Percentiles rank a stretch among this genome's conserved stretches.
Conservation (phyloP, 2,797 vertebrate species). For the Danio albolineatus region DNA sequence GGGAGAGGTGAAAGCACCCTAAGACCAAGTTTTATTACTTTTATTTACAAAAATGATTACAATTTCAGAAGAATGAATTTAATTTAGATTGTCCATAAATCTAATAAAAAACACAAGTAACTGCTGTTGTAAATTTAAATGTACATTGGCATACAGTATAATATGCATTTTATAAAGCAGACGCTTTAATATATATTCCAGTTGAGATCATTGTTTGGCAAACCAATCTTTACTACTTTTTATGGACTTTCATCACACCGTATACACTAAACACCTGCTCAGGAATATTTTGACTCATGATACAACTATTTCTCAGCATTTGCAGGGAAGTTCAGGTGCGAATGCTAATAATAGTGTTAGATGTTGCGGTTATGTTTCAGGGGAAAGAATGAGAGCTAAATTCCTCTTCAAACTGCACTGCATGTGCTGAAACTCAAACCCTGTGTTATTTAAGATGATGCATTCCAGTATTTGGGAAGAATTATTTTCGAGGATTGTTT, state of each 20-base stretch:
- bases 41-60: conserved; percentile 69
- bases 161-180: too few species aligned
- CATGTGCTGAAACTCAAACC: conserved; percentile 17
- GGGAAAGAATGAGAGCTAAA: conserved; percentile 13
- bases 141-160: conserved; percentile 68
- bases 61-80: conserved; percentile 71
- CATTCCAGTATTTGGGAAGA: conserved; percentile 48
- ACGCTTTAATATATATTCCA: background rate
- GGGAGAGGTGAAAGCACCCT: too few species aligned
- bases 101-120: conserved; percentile 67
- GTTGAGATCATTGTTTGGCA: conserved; percentile 6
- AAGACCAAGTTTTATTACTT: conserved; percentile 58
- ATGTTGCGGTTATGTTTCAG: conserved; percentile 31
- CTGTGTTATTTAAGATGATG: conserved; percentile 3
- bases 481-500: conserved; percentile 78
- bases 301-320: conserved; percentile 7
- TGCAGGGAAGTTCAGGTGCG: conserved; percentile 10
- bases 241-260: background rate
- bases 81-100: conserved; percentile 67
- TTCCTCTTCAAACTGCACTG: background rate
- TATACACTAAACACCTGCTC: conserved; percentile 10
- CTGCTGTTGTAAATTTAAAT: conserved; percentile 66
- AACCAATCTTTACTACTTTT: background rate
- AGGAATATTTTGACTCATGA: conserved; percentile 5
- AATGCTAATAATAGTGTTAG: conserved; percentile 29